Evolutionary conservation across 1,140 invertebrate species (phyloP).

Genomic region (Ladona fulva): DNA sequence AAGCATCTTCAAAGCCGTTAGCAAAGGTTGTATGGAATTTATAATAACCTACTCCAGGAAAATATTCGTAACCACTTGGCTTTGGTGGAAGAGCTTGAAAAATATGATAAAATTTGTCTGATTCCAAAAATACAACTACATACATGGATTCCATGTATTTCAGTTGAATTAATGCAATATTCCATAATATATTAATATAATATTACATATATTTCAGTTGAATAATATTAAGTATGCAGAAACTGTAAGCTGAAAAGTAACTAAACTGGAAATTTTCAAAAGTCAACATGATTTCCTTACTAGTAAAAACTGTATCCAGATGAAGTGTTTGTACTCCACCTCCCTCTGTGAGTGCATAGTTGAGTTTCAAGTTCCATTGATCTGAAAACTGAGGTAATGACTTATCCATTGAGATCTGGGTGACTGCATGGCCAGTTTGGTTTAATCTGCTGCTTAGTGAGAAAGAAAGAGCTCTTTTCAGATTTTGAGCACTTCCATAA

Average conservation of each 20-base stretch:
- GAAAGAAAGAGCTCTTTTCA: neutral
- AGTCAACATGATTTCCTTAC: neutral
- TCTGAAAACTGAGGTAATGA: neutral
- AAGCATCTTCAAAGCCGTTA: conserved; percentile 14
- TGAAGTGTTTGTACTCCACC: neutral
- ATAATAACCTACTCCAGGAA: conserved; percentile 27
- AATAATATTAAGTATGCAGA: neutral
- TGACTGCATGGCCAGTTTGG: neutral
- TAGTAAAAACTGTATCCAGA: neutral
- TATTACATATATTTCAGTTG: too few relatives aligned
- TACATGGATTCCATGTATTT: neutral
- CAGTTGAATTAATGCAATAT: neutral
- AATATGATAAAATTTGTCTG: neutral
- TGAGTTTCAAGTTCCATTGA: neutral
- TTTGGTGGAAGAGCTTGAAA: neutral
- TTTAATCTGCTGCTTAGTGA: neutral
- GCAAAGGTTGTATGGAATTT: conserved; percentile 29
- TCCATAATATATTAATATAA: too few relatives aligned
- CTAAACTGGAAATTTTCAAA: neutral
- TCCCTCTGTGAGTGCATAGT: neutral
- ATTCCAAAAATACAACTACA: neutral
- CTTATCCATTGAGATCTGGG: neutral
- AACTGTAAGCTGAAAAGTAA: neutral
- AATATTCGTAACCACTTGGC: conserved; percentile 16
- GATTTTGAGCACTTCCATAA: too few relatives aligned